phyloP scores from a whole-genome alignment of 2,113 vertebrate species.

The Panurus biarmicus region DNA sequence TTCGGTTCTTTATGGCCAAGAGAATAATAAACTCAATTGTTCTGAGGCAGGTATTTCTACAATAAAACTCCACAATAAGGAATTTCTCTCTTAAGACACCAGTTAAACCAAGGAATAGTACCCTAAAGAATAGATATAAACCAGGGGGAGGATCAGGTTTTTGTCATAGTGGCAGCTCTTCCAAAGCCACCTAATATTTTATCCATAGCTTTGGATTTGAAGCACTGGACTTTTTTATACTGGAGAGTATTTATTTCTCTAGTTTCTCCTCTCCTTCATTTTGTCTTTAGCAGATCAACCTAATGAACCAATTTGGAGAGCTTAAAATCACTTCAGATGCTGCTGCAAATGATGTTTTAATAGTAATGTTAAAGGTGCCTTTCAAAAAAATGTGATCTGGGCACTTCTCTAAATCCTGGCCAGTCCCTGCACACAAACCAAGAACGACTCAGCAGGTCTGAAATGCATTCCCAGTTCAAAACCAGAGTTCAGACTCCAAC shows the following conservation, averaged over 20 bases:
- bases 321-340: not conserved
- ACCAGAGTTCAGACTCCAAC: not conserved
- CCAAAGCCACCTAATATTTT: not conserved
- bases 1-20: not conserved
- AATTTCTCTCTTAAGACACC: not conserved
- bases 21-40: not conserved
- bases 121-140: not conserved
- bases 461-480: not conserved
- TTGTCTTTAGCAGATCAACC: not conserved
- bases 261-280: not conserved
- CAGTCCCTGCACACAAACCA: not conserved
- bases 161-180: not conserved
- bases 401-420: not conserved
- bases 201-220: not conserved
- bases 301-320: not conserved
- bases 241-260: not conserved
- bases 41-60: not conserved
- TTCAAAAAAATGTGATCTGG: not conserved
- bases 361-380: not conserved
- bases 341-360: conserved; percentile 49
- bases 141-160: not conserved
- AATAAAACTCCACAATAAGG: not conserved
- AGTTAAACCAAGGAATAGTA: not conserved
- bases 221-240: not conserved
- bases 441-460: not conserved